Conservation (phyloP, 1,140 invertebrate genomes). For the Spodoptera frugiperda region DNA sequence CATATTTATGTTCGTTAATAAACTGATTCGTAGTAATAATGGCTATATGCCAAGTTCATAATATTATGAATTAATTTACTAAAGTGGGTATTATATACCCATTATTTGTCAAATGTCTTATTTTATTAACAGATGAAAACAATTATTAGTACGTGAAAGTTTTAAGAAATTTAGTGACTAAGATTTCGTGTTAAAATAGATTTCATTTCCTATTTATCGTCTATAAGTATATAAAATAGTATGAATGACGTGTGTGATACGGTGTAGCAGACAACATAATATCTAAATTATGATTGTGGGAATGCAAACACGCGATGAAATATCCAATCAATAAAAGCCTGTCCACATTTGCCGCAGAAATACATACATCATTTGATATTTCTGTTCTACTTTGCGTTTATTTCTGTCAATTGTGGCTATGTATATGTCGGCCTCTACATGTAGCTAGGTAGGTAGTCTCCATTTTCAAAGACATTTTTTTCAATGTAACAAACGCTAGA, state of each 20-base stretch:
- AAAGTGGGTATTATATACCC: conserved; percentile 1
- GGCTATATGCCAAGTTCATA: conserved; percentile 43
- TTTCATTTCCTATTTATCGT: too few relatives aligned
- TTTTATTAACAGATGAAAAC: too few relatives aligned
- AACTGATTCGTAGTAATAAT: conserved; percentile 40
- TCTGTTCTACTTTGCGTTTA: conserved; percentile 17
- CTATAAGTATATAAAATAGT: too few relatives aligned
- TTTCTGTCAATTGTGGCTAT: conserved; percentile 4
- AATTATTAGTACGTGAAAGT: not conserved
- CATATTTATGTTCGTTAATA: conserved; percentile 9
- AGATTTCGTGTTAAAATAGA: too few relatives aligned
- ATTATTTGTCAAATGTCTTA: not conserved
- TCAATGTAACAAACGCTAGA: conserved; percentile 38
- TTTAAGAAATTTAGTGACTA: too few relatives aligned
- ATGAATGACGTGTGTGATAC: too few relatives aligned
- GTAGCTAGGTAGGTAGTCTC: conserved; percentile 11
- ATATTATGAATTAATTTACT: conserved; percentile 39
- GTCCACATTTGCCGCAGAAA: not conserved
- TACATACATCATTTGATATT: conserved; percentile 24
- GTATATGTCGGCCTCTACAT: conserved; percentile 7
- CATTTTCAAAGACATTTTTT: conserved; percentile 52
- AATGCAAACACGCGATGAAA: conserved; percentile 30
- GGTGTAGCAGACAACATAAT: too few relatives aligned
- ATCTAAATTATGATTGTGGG: not conserved
- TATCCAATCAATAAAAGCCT: conserved; percentile 29